These are phyloP conservation scores for Malacoctenus gilli DNA, from an alignment of 2,797 vertebrate species.

Conservation along the genomic window DNA sequence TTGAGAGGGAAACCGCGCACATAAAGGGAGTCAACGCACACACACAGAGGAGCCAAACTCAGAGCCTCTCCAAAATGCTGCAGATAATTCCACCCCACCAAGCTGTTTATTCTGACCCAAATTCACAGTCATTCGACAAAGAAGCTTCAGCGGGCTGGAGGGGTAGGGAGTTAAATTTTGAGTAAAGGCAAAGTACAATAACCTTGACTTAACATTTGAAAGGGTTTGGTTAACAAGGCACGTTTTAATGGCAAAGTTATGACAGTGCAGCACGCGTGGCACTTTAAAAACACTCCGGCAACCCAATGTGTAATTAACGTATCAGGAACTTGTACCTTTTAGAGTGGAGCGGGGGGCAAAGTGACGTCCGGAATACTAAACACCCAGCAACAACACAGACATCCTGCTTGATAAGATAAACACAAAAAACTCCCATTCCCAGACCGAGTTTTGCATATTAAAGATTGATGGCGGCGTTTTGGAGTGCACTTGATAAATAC, in stretches of 20 bases:
- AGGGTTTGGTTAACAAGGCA: background rate
- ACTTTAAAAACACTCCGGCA: background rate
- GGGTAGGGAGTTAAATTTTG: constrained; percentile 1
- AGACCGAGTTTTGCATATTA: constrained; percentile 21
- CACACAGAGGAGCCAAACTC: too few species aligned
- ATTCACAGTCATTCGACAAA: constrained; percentile 1
- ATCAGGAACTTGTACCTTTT: constrained; percentile 16
- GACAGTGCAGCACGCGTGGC: too few species aligned
- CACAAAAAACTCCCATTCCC: background rate
- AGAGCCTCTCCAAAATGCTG: too few species aligned
- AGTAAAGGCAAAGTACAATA: constrained; percentile 3
- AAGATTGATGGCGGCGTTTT: constrained; percentile 14
- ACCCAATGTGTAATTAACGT: constrained; percentile 6
- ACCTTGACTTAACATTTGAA: constrained; percentile 12
- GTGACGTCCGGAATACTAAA: constrained; percentile 27
- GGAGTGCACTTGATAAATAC: too few species aligned
- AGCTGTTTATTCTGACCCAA: constrained; percentile 1
- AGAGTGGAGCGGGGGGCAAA: background rate
- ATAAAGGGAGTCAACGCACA: too few species aligned
- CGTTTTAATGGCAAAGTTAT: constrained; percentile 1
- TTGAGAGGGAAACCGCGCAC: too few species aligned
- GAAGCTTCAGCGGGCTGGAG: background rate
- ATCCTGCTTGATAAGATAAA: background rate
- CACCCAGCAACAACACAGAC: constrained; percentile 18
- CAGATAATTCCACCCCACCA: constrained; percentile 8